Evolutionary conservation across 2,888 invertebrate genomes (phyloP), one percentile per base, ranked within the genome.

Genomic region (Unio delphinus): DNA sequence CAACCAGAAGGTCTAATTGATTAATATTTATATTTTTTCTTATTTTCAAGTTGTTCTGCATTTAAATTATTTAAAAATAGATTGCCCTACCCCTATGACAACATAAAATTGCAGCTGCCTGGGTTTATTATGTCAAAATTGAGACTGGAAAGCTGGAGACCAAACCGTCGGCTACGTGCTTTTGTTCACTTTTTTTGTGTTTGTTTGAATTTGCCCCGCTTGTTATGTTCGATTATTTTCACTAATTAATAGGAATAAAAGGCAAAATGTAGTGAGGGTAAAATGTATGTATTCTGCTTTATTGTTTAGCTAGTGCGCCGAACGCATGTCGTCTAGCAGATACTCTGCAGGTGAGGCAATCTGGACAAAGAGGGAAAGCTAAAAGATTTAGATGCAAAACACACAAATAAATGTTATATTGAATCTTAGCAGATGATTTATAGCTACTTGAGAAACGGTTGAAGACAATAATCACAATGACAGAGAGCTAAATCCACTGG

Each of bases 171-270:
- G 75, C 73, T 64, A 65, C 58, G 71, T 28, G 74, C 80, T 80
- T 81, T 85, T 85, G 84, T 83, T 83, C 72, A 70, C 67, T 70
- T 70, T 76, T 81, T 80, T 75, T 74, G n/a, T 23, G 23, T 23
- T 34, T 34, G 34, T 34, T 70, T 69, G 74, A 72, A 75, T 69
- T 78, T 78, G 78, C 69, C 74, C 83, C 80, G 83, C 83, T 83
- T 85, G 84, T 83, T 84, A 83, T 81, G 83, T 83, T 80, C 82
- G 84, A 84, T 85, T 85, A 83, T 83, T 78, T 82, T 80, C 79
- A 82, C 79, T 84, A 84, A 86, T 86, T 85, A 86, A 81, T 82
- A 78, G 81, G 83, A 82, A 85, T 83, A 85, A 86, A 85, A 82
- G 83, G 79, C 76, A 80, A 83, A 84, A 83, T 79, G 79, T 80